phyloP scores from a whole-genome alignment of 2,113 vertebrate species.

The Thermophis baileyi region DNA sequence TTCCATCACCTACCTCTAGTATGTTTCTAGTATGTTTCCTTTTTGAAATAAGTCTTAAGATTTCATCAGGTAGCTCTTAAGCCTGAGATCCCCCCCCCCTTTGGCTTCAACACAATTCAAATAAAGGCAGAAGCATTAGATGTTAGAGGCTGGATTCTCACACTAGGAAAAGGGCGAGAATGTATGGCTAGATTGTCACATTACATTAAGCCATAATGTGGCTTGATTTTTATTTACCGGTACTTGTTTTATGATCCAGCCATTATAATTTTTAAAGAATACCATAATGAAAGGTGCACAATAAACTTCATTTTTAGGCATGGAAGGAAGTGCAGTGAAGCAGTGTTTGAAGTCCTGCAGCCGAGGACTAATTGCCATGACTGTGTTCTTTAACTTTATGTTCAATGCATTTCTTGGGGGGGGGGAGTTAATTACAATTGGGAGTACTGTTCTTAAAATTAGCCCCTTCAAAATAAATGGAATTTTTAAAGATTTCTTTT shows the following conservation, averaged over 20 bases:
- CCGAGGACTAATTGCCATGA: not conserved
- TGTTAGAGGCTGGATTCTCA: not conserved
- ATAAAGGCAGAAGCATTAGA: conserved; percentile 2
- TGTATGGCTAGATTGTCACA: not conserved
- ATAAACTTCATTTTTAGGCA: not conserved
- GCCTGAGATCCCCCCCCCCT: not conserved
- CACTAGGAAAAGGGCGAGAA: not conserved
- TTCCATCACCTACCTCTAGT: conserved; percentile 37
- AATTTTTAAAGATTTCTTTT: not conserved
- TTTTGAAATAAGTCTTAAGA: conserved; percentile 11
- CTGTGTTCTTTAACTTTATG: not conserved
- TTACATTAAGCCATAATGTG: not conserved
- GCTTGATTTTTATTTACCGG: not conserved
- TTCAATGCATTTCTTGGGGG: not conserved
- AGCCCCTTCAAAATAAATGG: not conserved
- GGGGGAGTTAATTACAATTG: not conserved
- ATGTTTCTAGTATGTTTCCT: conserved; percentile 34
- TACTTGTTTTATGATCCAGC: not conserved
- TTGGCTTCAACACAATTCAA: not conserved
- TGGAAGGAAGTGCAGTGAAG: not conserved
- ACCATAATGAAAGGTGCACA: not conserved
- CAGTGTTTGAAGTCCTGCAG: not conserved
- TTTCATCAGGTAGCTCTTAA: conserved; percentile 5
- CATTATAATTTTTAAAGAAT: not conserved
- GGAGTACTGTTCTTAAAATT: conserved; percentile 26